Percentiles rank a stretch among this genome's conserved stretches.
Evolutionary conservation across 1,140 invertebrate species (phyloP).

Genomic region (Orchestia grillus): DNA sequence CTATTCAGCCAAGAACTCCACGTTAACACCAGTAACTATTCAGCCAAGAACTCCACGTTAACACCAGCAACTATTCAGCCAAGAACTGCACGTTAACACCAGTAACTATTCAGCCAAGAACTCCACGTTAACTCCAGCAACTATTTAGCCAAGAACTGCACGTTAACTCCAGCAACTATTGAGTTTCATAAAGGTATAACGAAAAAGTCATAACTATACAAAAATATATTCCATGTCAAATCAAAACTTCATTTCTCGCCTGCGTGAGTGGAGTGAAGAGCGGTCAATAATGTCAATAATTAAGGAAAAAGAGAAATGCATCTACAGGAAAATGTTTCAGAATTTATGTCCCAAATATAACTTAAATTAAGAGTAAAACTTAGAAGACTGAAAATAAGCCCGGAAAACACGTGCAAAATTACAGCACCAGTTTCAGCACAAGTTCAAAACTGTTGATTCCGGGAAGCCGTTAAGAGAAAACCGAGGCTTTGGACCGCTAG

Average conservation of each 20-base stretch:
- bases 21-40: background rate
- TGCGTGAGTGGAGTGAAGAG: background rate
- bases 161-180: background rate
- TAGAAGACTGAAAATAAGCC: background rate
- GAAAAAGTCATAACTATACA: background rate
- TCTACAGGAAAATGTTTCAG: background rate
- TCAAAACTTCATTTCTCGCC: background rate
- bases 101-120: background rate
- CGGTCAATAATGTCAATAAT: background rate
- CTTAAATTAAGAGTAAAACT: background rate
- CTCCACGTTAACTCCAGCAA: background rate
- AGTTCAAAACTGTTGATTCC: background rate
- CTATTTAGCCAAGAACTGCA: background rate
- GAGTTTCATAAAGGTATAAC: background rate
- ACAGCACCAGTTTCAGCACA: background rate
- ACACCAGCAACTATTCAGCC: background rate
- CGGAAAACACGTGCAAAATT: background rate
- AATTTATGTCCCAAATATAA: background rate
- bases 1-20: background rate
- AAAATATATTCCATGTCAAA: background rate
- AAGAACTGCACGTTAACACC: background rate
- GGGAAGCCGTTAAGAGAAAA: background rate
- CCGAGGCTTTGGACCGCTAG: too few relatives aligned
- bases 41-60: background rate
- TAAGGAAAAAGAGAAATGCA: background rate